A percentile compares a stretch with the other conserved stretches of the same genome.
phyloP scores from a whole-genome alignment of 37 sponge, comb jelly and placozoan genomes.

The Eunapius fragilis region DNA sequence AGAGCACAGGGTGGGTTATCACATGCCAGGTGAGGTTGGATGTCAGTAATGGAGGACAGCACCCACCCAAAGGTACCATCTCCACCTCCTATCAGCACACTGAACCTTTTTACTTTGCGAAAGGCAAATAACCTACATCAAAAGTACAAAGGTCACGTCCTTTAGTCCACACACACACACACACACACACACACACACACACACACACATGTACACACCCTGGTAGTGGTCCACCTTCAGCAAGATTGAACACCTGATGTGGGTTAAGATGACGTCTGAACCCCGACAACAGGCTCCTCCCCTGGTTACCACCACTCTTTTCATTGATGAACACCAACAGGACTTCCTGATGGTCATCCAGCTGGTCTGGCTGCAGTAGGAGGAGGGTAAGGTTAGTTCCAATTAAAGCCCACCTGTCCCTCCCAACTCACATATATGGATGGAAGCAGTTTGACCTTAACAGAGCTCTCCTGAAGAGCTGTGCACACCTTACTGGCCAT shows the following conservation, averaged over 20 bases:
- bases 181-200: too few species aligned
- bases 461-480: constrained; percentile 22
- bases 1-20: constrained; percentile 76
- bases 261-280: constrained; percentile 88
- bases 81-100: constrained; percentile 93
- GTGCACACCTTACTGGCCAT: constrained; percentile 41
- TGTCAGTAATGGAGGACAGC: constrained; percentile 63
- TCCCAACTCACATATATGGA: constrained; percentile 41
- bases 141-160: too few species aligned
- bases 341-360: constrained; percentile 48
- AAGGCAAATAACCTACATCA: constrained; percentile 61
- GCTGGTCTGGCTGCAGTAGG: constrained; percentile 33
- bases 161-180: too few species aligned
- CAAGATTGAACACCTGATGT: constrained; percentile 86
- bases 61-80: constrained; percentile 98
- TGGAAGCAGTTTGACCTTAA: constrained; percentile 39
- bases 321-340: constrained; percentile 86
- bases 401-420: background rate
- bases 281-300: constrained; percentile 66
- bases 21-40: constrained; percentile 40
- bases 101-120: constrained; percentile 59
- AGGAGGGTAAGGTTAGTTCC: background rate
- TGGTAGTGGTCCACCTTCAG: constrained; percentile 82
- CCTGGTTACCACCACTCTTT: constrained; percentile 93
- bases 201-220: constrained; percentile 52